Conservation (phyloP, 2,113 vertebrate genomes). For the Silurus glanis region DNA sequence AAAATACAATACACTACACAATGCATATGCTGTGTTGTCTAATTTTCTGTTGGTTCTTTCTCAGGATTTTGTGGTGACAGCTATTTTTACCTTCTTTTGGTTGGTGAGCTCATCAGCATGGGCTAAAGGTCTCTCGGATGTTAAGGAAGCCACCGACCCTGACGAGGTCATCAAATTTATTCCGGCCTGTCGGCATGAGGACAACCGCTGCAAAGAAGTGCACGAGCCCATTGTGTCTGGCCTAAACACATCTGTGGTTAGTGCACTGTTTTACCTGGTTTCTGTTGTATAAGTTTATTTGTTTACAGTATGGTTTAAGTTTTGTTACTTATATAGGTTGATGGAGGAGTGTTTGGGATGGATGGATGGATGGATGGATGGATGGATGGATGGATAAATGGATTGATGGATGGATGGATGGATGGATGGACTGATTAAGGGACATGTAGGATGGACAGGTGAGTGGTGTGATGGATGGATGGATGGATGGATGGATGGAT, state of each 20-base stretch:
- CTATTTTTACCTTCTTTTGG: slow-evolving; percentile 87
- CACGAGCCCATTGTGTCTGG: slow-evolving; percentile 84
- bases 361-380: neutral
- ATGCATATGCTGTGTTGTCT: neutral
- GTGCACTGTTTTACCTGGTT: slow-evolving; percentile 34
- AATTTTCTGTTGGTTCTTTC: neutral
- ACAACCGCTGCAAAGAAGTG: slow-evolving; percentile 74
- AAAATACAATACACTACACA: neutral
- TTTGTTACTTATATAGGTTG: neutral
- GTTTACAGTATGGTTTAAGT: neutral
- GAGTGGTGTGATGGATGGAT: neutral
- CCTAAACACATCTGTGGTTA: slow-evolving; percentile 88
- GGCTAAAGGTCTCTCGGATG: slow-evolving; percentile 85
- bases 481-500: neutral
- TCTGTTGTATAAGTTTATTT: neutral
- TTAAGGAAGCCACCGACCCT: slow-evolving; percentile 82
- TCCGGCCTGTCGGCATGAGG: slow-evolving; percentile 58
- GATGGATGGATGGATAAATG: neutral
- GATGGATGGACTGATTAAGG: no score
- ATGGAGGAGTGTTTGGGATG: neutral
- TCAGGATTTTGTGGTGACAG: slow-evolving; percentile 82
- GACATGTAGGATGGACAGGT: neutral
- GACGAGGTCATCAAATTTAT: slow-evolving; percentile 76
- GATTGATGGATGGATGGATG: neutral
- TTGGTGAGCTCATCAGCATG: slow-evolving; percentile 84